These are phyloP conservation scores for Drosophila jambulina DNA, from an alignment of 1,140 invertebrate genomes.

Conservation along the genomic window DNA sequence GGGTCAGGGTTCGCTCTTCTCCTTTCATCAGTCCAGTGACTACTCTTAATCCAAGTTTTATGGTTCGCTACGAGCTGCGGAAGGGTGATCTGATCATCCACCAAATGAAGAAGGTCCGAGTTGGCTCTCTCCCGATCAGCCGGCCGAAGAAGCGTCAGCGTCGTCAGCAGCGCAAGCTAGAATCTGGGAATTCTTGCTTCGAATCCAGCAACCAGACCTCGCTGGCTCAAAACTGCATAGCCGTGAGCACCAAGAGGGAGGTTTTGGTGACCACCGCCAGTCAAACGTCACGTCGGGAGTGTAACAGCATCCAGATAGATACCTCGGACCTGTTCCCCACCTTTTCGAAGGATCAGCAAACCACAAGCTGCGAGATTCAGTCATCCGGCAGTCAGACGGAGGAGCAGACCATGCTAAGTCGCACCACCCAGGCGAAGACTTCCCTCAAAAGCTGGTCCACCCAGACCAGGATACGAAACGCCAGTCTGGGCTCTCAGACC, in stretches of 20 bases:
- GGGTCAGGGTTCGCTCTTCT: too few species aligned
- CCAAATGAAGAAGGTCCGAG: background rate
- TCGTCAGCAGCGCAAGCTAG: background rate
- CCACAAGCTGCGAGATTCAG: background rate
- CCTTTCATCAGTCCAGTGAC: background rate
- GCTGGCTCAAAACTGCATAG: background rate
- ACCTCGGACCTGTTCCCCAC: slow-evolving; percentile 29
- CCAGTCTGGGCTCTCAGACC: background rate
- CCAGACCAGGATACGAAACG: background rate
- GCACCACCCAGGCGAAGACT: slow-evolving; percentile 7
- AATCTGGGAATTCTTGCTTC: background rate
- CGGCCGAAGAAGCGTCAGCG: background rate
- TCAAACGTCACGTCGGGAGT: slow-evolving; percentile 9
- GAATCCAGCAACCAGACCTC: background rate
- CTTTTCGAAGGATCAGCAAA: slow-evolving; percentile 47
- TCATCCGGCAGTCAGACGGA: slow-evolving; percentile 28
- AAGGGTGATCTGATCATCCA: slow-evolving; percentile 27
- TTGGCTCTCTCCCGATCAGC: background rate
- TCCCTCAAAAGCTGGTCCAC: background rate
- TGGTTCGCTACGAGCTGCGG: slow-evolving; percentile 43
- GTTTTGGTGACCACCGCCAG: background rate
- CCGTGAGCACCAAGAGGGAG: background rate
- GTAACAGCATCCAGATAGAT: slow-evolving; percentile 13
- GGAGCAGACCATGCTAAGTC: background rate
- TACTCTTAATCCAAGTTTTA: slow-evolving; percentile 16